Conservation (phyloP, 2,113 vertebrate species). For the Cheirogaleus medius region DNA sequence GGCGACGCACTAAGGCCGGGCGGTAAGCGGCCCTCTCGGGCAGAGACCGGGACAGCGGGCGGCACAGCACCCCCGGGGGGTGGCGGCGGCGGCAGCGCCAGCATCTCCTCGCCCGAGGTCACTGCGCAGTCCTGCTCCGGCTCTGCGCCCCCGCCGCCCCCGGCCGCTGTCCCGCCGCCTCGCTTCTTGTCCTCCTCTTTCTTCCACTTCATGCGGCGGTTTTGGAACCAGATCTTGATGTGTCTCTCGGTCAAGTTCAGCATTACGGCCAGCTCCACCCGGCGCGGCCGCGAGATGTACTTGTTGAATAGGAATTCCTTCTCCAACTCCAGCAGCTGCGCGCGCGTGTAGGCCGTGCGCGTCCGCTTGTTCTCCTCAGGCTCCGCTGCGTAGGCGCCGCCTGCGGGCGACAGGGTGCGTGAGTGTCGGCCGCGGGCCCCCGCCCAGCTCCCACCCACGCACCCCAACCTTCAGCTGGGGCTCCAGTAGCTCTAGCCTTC, state of each 20-base stretch:
- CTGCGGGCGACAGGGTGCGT: constrained; percentile 70
- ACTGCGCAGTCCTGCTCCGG: constrained; percentile 95
- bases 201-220: constrained; percentile 98
- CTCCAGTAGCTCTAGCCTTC: rapidly evolving
- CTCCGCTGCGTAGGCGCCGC: constrained; percentile 90
- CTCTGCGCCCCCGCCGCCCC: constrained; percentile 77
- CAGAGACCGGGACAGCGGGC: constrained; percentile 1
- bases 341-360: constrained; percentile 95
- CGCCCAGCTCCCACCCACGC: rapidly evolving
- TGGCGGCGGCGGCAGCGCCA: constrained; percentile 44
- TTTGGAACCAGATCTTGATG: constrained; percentile 98
- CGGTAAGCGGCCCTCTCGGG: constrained; percentile 77
- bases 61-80: constrained; percentile 40
- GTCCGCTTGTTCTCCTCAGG: constrained; percentile 96
- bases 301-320: constrained; percentile 99
- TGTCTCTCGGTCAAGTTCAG: constrained; percentile 97
- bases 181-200: constrained; percentile 97
- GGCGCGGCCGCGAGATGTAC: constrained; percentile 96
- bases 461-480: rapidly evolving
- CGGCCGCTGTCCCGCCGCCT: constrained; percentile 39
- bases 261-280: constrained; percentile 96
- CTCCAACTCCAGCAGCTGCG: constrained; percentile 96
- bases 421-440: not conserved
- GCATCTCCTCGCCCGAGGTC: constrained; percentile 91
- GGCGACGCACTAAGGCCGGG: constrained; percentile 84